Conservation (phyloP, 2,888 invertebrate species). For the Horisme vitalbata region DNA sequence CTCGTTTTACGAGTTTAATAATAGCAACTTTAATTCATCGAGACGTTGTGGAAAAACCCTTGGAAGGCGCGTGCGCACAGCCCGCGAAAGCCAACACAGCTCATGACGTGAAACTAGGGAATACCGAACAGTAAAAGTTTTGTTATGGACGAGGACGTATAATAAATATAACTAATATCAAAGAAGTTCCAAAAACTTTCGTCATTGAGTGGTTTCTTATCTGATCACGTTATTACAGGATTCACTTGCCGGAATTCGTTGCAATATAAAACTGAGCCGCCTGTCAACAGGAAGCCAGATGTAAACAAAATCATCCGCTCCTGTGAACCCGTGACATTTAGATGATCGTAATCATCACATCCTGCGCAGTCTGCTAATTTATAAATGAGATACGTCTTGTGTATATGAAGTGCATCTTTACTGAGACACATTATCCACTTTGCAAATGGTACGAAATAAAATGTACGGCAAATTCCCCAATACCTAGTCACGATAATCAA, state of each 20-base stretch:
- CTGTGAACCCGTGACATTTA: slow-evolving; percentile 24
- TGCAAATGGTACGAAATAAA: background rate
- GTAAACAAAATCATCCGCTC: slow-evolving; percentile 27
- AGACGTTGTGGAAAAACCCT: slow-evolving; percentile 43
- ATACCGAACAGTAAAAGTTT: background rate
- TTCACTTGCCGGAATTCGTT: slow-evolving; percentile 13
- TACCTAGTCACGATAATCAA: slow-evolving; percentile 34
- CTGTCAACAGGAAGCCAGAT: slow-evolving; percentile 21
- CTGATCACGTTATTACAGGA: background rate
- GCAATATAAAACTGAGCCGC: slow-evolving; percentile 18
- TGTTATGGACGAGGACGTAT: background rate
- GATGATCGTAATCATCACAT: slow-evolving; percentile 26
- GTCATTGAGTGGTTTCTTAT: background rate
- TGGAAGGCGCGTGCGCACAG: slow-evolving; percentile 40
- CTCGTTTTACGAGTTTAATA: slow-evolving; percentile 45
- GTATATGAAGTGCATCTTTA: slow-evolving; percentile 14
- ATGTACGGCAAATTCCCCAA: slow-evolving; percentile 23
- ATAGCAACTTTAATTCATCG: slow-evolving; percentile 47
- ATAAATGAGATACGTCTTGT: slow-evolving; percentile 16
- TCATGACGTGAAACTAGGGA: background rate
- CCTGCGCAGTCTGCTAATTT: slow-evolving; percentile 22
- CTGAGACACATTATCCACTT: slow-evolving; percentile 9
- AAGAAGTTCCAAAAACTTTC: background rate
- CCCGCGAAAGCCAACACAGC: slow-evolving; percentile 2
- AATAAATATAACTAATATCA: background rate